Evolutionary conservation across 1,140 invertebrate species (phyloP).

Genomic region (fruit fly (Drosophila melanogaster)): Release_6_plus_ISO1_MT NT_033777.3:13173501-13174000

Average conservation of each 20-base stretch:
- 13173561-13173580: constrained; percentile 58
- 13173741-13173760: neutral
- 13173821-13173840: neutral
- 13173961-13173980: constrained; percentile 54
- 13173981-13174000: constrained; percentile 78
- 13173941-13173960: constrained; percentile 63
- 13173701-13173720: neutral
- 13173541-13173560: constrained; percentile 40
- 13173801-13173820: too few relatives aligned
- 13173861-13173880: constrained; percentile 6
- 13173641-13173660: too few relatives aligned
- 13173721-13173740: neutral
- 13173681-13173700: too few relatives aligned
- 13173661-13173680: too few relatives aligned
- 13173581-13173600: constrained; percentile 25
- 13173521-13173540: constrained; percentile 35
- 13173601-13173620: neutral
- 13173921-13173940: constrained; percentile 82
- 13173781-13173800: too few relatives aligned
- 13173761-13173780: too few relatives aligned
- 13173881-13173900: constrained; percentile 52
- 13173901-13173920: constrained; percentile 73
- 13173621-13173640: too few relatives aligned
- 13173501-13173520: constrained; percentile 68
- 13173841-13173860: neutral